Evolutionary conservation across 2,888 invertebrate genomes (phyloP).

Genomic region (Drosophila rellima): DNA sequence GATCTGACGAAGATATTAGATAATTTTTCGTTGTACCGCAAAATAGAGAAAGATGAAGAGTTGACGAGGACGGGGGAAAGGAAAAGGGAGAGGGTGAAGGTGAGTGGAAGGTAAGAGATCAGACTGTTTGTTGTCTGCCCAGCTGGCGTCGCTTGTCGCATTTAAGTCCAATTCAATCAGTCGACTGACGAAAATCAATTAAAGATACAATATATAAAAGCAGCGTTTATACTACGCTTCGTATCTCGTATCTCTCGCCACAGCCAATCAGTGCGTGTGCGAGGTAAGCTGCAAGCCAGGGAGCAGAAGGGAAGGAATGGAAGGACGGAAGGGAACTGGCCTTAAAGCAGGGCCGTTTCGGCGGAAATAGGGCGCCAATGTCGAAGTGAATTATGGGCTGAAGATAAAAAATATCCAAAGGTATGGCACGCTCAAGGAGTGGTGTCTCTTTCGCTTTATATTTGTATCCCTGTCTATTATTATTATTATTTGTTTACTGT

Average conservation of each 20-base stretch:
- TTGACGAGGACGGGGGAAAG: no score
- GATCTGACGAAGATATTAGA: conserved; percentile 70
- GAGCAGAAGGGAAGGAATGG: not conserved
- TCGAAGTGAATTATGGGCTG: conserved; percentile 5
- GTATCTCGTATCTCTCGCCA: conserved; percentile 25
- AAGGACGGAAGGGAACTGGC: not conserved
- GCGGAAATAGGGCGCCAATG: conserved; percentile 15
- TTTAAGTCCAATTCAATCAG: conserved; percentile 73
- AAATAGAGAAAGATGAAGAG: conserved; percentile 13
- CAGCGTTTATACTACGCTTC: conserved; percentile 28
- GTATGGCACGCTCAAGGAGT: not conserved
- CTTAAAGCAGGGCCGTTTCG: conserved; percentile 13
- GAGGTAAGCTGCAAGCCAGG: conserved; percentile 22
- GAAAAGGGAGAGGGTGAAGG: not conserved
- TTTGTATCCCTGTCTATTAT: not conserved
- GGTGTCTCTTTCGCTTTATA: not conserved
- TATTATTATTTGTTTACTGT: no score
- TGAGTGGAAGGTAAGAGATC: conserved; percentile 17
- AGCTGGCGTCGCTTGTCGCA: conserved; percentile 55
- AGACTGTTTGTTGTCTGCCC: conserved; percentile 14
- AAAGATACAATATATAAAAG: conserved; percentile 38
- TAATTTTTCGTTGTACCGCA: conserved; percentile 46
- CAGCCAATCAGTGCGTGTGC: conserved; percentile 47
- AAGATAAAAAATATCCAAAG: conserved; percentile 3
- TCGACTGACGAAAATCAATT: conserved; percentile 67